Evolutionary conservation across 2,888 invertebrate genomes (phyloP).

Genomic region (Chymomyza procnemis): DNA sequence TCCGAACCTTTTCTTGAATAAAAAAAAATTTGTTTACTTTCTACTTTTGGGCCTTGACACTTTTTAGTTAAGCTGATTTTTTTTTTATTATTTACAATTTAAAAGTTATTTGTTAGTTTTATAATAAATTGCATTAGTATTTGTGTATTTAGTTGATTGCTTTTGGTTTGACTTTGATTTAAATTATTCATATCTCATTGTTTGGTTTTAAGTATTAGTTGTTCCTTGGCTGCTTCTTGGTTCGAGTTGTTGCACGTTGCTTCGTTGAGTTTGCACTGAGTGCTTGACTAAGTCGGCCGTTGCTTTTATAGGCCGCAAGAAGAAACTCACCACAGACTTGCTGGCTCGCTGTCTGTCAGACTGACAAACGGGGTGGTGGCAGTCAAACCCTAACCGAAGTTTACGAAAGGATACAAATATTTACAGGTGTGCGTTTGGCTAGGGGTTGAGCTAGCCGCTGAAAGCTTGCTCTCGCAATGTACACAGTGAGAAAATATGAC

Average conservation of each 20-base stretch:
- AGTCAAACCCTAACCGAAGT: conserved; percentile 16
- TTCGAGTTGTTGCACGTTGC: conserved; percentile 53
- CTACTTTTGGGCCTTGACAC: background rate
- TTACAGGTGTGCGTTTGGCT: conserved; percentile 26
- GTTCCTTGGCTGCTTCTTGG: conserved; percentile 16
- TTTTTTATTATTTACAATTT: background rate
- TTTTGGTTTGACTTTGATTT: conserved; percentile 1
- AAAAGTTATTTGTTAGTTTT: background rate
- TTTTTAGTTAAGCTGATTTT: background rate
- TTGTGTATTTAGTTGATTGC: background rate
- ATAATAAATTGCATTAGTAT: background rate
- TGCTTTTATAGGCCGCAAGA: conserved; percentile 63
- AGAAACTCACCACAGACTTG: conserved; percentile 61
- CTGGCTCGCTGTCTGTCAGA: conserved; percentile 36
- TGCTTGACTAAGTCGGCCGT: conserved; percentile 36
- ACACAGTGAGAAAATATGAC: conserved; percentile 16
- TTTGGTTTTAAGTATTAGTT: conserved; percentile 14
- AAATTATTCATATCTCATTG: conserved; percentile 6
- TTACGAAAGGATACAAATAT: conserved; percentile 54
- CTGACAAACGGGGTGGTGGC: background rate
- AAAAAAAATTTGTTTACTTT: conserved; percentile 15
- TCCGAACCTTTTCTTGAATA: background rate
- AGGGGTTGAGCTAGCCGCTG: conserved; percentile 15
- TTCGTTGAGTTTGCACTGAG: conserved; percentile 67
- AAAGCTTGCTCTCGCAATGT: conserved; percentile 4